Conservation (phyloP, 2,113 vertebrate species). For the Perca fluviatilis region DNA sequence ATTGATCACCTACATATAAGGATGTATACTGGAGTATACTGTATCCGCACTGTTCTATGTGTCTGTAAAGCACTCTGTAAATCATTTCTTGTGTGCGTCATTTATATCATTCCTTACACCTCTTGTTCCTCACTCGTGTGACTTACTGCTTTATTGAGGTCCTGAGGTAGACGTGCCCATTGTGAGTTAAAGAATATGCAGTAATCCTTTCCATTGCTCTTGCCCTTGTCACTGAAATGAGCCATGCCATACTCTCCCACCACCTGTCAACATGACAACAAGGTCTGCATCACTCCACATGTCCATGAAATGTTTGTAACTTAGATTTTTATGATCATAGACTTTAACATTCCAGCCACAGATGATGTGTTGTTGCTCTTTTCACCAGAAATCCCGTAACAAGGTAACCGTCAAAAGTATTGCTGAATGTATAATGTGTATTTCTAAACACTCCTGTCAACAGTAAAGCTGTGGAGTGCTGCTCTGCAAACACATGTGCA, state of each 20-base stretch:
- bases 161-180: slow-evolving; percentile 94
- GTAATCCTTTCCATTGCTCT: slow-evolving; percentile 91
- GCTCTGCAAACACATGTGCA: not conserved
- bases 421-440: not conserved
- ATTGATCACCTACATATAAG: not conserved
- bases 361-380: not conserved
- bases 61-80: not conserved
- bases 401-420: not conserved
- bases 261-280: slow-evolving; percentile 80
- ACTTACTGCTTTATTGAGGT: slow-evolving; percentile 94
- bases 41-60: not conserved
- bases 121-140: not conserved
- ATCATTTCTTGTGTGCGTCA: not conserved
- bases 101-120: not conserved
- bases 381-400: not conserved
- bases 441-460: not conserved
- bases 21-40: not conserved
- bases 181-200: slow-evolving; percentile 95
- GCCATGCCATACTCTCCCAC: slow-evolving; percentile 93
- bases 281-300: not conserved
- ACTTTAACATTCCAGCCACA: not conserved
- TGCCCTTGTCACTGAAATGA: slow-evolving; percentile 88
- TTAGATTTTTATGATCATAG: not conserved
- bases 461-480: not conserved
- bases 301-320: not conserved